Base-by-base conservation (phyloP, 2,797 vertebrate species). In the Phrynocephalus forsythii region DNA sequence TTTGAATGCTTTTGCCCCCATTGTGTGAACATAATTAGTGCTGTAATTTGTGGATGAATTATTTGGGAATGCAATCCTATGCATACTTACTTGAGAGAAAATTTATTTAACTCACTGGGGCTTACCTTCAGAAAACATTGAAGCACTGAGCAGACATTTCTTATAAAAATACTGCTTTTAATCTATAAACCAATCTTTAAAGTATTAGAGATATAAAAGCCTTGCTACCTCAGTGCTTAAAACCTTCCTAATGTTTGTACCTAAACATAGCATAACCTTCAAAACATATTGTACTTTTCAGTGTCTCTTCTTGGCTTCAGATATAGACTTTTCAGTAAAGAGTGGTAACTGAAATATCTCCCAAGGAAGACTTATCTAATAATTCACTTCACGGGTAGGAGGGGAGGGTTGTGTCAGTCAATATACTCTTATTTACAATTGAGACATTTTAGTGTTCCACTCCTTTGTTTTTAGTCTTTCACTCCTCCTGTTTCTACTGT, bases 91-190 rank as follows among this genome's bases (percentile, higher is more conserved):
- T 76, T 76, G 33, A 33, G 33, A 56, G 11, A 93, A 95, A 94
- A 92, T 95, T 92, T 94, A 92, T 94, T 33, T 11, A 81, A 66
- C 15, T 82, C 10, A 38, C 13, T 24, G 69, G n/a, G 22, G 22
- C 48, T 56, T 79, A 48, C 10, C 60, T 84, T 76, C n/a, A 75
- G 52, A 63, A 83, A 60, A 16, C 26, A 22, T 50, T 71, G 85
- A 28, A 52, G 52, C 9, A 56, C 9, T 56, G 52, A 10, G 52
- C 52, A 56, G 52, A 63, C 18, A 18, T 63, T 63, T 63, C 60
- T 63, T 63, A 63, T 15, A 63, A 63, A 18, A 18, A 16, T 20
- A 63, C 60, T 63, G 18, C 18, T 63, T 63, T 63, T 20, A 63
- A 63, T 63, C 16, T 63, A 5, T 63, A 63, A 63, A 63, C 18